A percentile compares a stretch with the other conserved stretches of the same genome.
These are phyloP conservation scores for Bubo bubo DNA, from an alignment of 2,113 vertebrate species.

Conservation along the genomic window DNA sequence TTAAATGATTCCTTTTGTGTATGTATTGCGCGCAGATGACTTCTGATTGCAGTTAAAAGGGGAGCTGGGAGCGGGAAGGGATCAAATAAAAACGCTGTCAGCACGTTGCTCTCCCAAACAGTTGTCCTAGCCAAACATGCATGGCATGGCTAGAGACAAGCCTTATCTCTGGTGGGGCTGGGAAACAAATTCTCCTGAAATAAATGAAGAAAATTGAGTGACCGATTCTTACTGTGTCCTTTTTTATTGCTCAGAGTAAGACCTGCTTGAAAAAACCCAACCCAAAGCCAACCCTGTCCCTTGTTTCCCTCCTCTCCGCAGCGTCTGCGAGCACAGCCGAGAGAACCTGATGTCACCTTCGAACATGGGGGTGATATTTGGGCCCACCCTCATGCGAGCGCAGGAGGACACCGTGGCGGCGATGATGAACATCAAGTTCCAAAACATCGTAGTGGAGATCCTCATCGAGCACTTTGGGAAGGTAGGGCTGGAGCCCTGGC, in stretches of 20 bases:
- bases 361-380: conserved; percentile 97
- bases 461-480: conserved; percentile 92
- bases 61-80: neutral
- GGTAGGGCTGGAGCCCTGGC: conserved; percentile 66
- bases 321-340: conserved; percentile 88
- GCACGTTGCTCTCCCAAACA: neutral
- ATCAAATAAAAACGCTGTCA: neutral
- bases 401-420: conserved; percentile 95
- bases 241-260: neutral
- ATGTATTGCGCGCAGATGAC: neutral
- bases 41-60: neutral
- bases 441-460: conserved; percentile 96
- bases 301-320: conserved; percentile 48
- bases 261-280: neutral
- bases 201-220: neutral
- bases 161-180: neutral
- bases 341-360: conserved; percentile 93
- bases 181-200: neutral
- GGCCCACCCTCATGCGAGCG: conserved; percentile 93
- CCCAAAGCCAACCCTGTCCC: neutral
- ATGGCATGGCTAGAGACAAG: neutral
- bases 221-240: neutral
- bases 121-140: rapidly evolving
- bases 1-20: neutral
- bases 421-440: conserved; percentile 99